phyloP scores from a whole-genome alignment of 2,888 invertebrate species.

The Sesamia inferens region DNA sequence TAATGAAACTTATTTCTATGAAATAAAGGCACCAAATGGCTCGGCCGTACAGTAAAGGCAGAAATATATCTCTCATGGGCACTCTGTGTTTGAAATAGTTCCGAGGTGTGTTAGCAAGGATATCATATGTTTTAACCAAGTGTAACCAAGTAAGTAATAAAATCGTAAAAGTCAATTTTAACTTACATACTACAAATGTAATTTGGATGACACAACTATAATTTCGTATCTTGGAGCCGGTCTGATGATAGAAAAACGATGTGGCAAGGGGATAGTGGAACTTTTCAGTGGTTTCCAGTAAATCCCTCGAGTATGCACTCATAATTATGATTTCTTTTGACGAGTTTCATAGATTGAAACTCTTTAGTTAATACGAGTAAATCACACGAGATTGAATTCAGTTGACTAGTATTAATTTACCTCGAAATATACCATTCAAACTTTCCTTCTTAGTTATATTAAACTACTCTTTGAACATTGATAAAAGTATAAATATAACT shows the following conservation, averaged over 20 bases:
- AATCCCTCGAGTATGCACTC: neutral
- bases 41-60: neutral
- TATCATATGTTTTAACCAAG: too few relatives aligned
- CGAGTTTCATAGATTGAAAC: too few relatives aligned
- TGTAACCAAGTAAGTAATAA: too few relatives aligned
- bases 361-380: too few relatives aligned
- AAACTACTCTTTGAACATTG: too few relatives aligned
- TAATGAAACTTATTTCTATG: neutral
- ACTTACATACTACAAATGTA: neutral
- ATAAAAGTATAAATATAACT: neutral
- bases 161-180: neutral
- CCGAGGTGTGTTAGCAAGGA: too few relatives aligned
- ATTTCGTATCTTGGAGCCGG: neutral
- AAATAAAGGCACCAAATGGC: too few relatives aligned
- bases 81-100: neutral
- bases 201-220: neutral
- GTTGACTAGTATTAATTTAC: neutral
- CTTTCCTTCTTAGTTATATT: neutral
- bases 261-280: neutral
- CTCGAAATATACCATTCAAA: neutral
- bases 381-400: too few relatives aligned
- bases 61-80: neutral
- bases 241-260: neutral
- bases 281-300: neutral
- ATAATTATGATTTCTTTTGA: too few relatives aligned